Percentiles rank a stretch among this genome's conserved stretches.
Conservation (phyloP, 2,888 invertebrate genomes). For the Apantesis nais region DNA sequence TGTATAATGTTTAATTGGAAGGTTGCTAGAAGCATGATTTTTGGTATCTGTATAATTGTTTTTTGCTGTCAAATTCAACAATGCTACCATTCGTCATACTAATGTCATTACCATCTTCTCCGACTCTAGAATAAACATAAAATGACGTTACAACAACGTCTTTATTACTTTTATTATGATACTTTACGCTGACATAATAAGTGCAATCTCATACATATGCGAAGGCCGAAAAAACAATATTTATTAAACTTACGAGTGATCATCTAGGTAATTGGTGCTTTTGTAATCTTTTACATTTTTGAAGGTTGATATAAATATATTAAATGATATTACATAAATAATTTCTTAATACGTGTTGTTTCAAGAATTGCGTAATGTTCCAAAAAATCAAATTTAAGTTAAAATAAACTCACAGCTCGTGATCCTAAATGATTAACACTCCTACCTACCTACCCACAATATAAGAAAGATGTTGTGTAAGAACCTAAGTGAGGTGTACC, state of each 20-base stretch:
- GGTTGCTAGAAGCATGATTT: background rate
- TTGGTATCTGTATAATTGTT: background rate
- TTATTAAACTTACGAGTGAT: slow-evolving; percentile 15
- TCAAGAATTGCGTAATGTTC: background rate
- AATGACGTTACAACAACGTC: slow-evolving; percentile 24
- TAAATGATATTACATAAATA: background rate
- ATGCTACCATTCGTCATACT: slow-evolving; percentile 9
- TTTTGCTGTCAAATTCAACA: background rate
- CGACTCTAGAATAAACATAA: slow-evolving; percentile 2
- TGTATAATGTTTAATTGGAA: background rate
- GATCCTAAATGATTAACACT: background rate
- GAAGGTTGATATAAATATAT: background rate
- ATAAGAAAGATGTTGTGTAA: too few relatives aligned
- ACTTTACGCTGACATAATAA: slow-evolving; percentile 28
- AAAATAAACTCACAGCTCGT: background rate
- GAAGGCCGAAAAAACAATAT: slow-evolving; percentile 24
- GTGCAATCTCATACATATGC: slow-evolving; percentile 24
- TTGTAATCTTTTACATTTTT: slow-evolving; percentile 7
- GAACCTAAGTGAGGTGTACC: background rate
- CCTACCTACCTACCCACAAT: too few relatives aligned
- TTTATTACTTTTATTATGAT: slow-evolving; percentile 32
- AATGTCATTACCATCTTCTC: slow-evolving; percentile 22
- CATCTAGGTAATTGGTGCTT: slow-evolving; percentile 1
- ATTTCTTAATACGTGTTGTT: background rate
- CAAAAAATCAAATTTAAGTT: background rate